A percentile compares a stretch with the other conserved stretches of the same genome.
Evolutionary conservation across 2,888 invertebrate genomes (phyloP).

Genomic region (Sinelater perroti): DNA sequence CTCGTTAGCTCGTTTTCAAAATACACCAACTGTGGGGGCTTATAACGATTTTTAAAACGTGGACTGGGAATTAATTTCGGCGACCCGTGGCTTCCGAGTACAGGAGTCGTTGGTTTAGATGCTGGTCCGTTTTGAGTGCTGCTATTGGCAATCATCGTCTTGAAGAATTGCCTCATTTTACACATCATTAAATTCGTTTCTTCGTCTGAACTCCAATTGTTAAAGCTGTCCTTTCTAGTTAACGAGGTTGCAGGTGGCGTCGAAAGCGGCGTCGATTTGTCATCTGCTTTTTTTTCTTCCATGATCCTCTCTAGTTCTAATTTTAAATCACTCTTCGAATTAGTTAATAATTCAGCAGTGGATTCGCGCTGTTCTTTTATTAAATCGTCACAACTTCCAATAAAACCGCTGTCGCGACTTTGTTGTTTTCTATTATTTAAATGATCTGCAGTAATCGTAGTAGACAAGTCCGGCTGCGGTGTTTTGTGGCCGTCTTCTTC

Average conservation of each 20-base stretch:
- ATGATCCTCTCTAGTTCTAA: constrained; percentile 68
- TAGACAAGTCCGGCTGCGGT: constrained; percentile 71
- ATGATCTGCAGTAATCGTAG: constrained; percentile 65
- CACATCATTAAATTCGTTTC: constrained; percentile 96
- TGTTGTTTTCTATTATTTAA: constrained; percentile 78
- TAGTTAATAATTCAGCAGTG: constrained; percentile 45
- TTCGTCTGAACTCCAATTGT: constrained; percentile 94
- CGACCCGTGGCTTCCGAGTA: constrained; percentile 50
- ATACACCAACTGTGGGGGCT: constrained; percentile 86
- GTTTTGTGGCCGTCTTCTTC: constrained; percentile 74
- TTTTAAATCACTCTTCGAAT: constrained; percentile 62
- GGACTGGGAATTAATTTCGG: constrained; percentile 65
- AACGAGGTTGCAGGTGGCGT: constrained; percentile 68
- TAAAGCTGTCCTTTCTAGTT: constrained; percentile 88
- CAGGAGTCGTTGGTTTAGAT: constrained; percentile 65
- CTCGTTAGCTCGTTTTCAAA: constrained; percentile 90
- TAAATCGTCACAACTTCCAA: constrained; percentile 88
- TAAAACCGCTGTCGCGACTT: constrained; percentile 87
- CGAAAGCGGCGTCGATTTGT: constrained; percentile 50
- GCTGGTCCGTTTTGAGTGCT: constrained; percentile 59
- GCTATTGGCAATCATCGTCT: constrained; percentile 82
- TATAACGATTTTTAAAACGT: constrained; percentile 69
- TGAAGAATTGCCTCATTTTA: constrained; percentile 92
- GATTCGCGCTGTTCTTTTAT: constrained; percentile 71
- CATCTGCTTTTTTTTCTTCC: constrained; percentile 68